These are phyloP conservation scores for Notamacropus eugenii DNA, from an alignment of 2,797 vertebrate genomes.

Conservation along the genomic window DNA sequence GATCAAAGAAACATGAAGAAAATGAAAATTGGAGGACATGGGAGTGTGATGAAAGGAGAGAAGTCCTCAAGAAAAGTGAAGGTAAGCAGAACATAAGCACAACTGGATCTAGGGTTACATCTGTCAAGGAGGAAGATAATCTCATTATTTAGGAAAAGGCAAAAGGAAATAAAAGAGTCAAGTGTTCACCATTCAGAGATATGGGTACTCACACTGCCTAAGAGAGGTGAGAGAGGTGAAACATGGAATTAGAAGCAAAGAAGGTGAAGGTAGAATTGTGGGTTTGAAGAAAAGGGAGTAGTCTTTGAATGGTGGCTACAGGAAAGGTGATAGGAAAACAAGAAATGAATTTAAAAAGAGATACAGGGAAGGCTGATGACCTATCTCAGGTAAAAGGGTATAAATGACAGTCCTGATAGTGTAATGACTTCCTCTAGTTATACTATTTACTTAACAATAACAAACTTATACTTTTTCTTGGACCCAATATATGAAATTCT, in stretches of 20 bases:
- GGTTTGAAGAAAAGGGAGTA: not conserved
- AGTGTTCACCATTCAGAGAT: not conserved
- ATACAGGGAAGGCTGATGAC: not conserved
- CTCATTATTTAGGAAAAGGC: not conserved
- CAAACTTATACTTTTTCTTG: not conserved
- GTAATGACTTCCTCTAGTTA: constrained; percentile 12
- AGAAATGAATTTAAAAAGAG: not conserved
- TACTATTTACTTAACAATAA: not conserved
- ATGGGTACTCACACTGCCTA: not conserved
- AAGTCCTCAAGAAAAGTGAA: not conserved
- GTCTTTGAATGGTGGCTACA: not conserved
- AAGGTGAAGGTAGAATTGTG: not conserved
- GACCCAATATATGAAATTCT: constrained; percentile 44
- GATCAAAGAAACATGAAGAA: not conserved
- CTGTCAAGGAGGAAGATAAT: not conserved
- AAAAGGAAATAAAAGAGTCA: not conserved
- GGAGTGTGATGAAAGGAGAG: not conserved
- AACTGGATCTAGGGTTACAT: not conserved
- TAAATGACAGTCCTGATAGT: not conserved
- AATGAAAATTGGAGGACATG: not conserved
- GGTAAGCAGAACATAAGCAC: not conserved
- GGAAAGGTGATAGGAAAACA: not conserved
- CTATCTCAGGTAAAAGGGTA: not conserved
- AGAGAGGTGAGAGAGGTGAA: not conserved
- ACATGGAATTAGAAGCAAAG: not conserved